Base-by-base conservation (phyloP, 2,888 invertebrate species). In the Dolichopus griseipennis region DNA sequence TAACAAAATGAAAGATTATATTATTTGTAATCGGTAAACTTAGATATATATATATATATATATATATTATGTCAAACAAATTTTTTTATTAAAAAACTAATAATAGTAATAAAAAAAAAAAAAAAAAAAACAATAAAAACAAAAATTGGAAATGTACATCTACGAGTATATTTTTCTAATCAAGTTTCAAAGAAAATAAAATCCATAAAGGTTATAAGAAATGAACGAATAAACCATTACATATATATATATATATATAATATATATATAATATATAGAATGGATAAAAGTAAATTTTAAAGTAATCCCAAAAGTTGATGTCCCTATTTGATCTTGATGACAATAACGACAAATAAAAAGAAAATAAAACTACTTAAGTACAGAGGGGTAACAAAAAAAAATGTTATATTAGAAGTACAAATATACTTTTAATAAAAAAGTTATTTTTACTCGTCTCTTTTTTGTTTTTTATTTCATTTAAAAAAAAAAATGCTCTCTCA, bases 261-360 rank as follows among this genome's bases (percentile, higher is more conserved):
- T n/a, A n/a, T n/a, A n/a, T n/a, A n/a, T n/a, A n/a, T n/a, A n/a
- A n/a, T n/a, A n/a, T 61, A 20, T n/a, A 20, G 5, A 27, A 62
- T 2, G n/a, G 12, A 62, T 22, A 62, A 62, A 62, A 62, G 27
- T 27, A 27, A 27, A 62, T 9, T 15, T 22, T 62, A 62, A 62
- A 62, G 62, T 62, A 22, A 22, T 62, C 12, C 22, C 15, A 62
- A 62, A 62, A 62, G 22, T 62, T 62, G 22, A 62, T 62, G 62
- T 62, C 5, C 52, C 52, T 12, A 52, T 52, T 52, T 52, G 52
- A 52, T 52, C 52, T n/a, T 52, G 52, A 52, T 15, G 52, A 52
- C 52, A 52, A 52, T 52, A 52, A 52, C 52, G 52, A 52, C 52
- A 52, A 52, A 12, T 12, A 52, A 52, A 52, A 52, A 18, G 9